These are phyloP conservation scores for Carassius carassius DNA, from an alignment of 2,113 vertebrate genomes.

Conservation along the genomic window DNA sequence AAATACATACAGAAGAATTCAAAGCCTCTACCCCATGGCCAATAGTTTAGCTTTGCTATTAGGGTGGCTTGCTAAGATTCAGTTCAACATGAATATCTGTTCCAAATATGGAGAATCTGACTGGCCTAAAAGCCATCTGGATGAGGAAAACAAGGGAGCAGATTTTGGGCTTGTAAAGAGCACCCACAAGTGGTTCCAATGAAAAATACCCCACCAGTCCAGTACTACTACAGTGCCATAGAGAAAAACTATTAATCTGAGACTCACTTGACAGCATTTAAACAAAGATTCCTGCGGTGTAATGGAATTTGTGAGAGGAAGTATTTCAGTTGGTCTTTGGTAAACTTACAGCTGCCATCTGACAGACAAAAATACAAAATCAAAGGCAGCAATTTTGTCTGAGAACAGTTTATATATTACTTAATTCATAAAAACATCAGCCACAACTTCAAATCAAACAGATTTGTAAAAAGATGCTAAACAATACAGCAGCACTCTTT, in stretches of 20 bases:
- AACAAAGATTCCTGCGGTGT: not conserved
- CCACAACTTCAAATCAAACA: not conserved
- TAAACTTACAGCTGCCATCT: not conserved
- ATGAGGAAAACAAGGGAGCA: not conserved
- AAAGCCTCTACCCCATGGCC: not conserved
- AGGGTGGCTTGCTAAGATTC: not conserved
- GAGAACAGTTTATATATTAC: not conserved
- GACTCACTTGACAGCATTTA: not conserved
- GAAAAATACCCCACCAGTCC: constrained; percentile 11
- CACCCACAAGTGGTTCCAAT: constrained; percentile 67
- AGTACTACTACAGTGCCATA: not conserved
- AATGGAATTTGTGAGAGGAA: not conserved
- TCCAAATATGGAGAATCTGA: not conserved
- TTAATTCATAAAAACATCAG: not conserved
- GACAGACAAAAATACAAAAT: not conserved
- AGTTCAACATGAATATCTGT: not conserved
- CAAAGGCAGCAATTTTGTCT: not conserved
- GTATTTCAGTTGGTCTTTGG: not conserved
- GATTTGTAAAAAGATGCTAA: too few species aligned
- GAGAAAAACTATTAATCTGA: not conserved
- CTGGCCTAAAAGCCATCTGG: not conserved
- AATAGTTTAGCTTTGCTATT: not conserved
- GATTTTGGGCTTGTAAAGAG: constrained; percentile 50
- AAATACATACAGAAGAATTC: not conserved
- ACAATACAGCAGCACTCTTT: not conserved